These are phyloP conservation scores for Dromaius novaehollandiae DNA, from an alignment of 2,113 vertebrate species.

Conservation along the genomic window DNA sequence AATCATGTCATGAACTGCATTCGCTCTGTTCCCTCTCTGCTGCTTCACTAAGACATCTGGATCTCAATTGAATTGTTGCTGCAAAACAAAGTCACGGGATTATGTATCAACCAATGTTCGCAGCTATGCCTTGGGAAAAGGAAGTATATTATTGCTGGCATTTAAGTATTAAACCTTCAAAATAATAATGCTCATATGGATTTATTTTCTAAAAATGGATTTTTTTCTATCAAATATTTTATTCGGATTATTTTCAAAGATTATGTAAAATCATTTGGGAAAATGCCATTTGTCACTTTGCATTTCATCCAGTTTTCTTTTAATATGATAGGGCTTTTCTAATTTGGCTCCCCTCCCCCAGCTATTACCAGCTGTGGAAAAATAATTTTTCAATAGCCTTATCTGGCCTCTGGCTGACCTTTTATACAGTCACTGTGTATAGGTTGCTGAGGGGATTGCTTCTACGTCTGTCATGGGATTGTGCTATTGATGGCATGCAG, in stretches of 20 bases:
- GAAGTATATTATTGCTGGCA: background rate
- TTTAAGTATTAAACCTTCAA: background rate
- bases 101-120: background rate
- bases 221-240: background rate
- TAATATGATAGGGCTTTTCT: background rate
- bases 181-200: background rate
- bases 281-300: slow-evolving; percentile 21
- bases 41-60: background rate
- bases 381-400: slow-evolving; percentile 16
- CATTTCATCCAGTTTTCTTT: background rate
- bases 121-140: background rate
- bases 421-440: background rate
- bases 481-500: background rate
- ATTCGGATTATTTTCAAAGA: slow-evolving; percentile 9
- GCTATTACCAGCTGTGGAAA: slow-evolving; percentile 3
- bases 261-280: background rate
- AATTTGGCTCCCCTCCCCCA: background rate
- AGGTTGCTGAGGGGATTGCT: background rate
- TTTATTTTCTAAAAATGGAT: background rate
- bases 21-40: background rate
- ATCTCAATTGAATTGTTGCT: background rate
- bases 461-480: background rate
- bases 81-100: background rate
- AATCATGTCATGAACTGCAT: background rate
- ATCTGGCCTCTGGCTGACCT: background rate